These are phyloP conservation scores for Euphydryas editha DNA, from an alignment of 2,888 invertebrate species.

Conservation along the genomic window DNA sequence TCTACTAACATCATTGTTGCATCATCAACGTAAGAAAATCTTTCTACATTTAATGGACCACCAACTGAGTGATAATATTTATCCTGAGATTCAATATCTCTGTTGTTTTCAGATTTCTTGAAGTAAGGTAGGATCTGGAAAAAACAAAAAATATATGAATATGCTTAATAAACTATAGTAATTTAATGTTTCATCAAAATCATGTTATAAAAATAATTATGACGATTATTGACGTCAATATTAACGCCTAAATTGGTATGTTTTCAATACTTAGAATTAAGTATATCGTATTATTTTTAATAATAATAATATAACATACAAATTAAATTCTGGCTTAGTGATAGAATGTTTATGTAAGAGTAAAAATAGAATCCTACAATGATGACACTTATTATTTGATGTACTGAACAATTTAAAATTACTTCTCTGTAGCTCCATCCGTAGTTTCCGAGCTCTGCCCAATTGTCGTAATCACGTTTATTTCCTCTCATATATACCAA, in stretches of 20 bases:
- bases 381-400: too few species aligned
- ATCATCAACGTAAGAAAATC: slow-evolving; percentile 84
- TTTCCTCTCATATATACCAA: slow-evolving; percentile 86
- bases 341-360: too few species aligned
- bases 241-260: too few species aligned
- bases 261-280: too few species aligned
- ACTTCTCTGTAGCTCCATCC: slow-evolving; percentile 86
- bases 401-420: slow-evolving; percentile 19
- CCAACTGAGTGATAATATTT: slow-evolving; percentile 83
- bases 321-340: too few species aligned
- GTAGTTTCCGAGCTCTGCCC: slow-evolving; percentile 85
- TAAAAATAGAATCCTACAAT: too few species aligned
- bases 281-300: too few species aligned
- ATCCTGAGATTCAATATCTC: slow-evolving; percentile 80
- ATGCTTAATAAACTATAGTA: too few species aligned
- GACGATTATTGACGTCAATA: too few species aligned
- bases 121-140: slow-evolving; percentile 87
- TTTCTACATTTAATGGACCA: slow-evolving; percentile 86
- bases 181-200: too few species aligned
- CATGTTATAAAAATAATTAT: too few species aligned
- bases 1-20: slow-evolving; percentile 83
- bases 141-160: slow-evolving; percentile 11
- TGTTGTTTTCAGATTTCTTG: slow-evolving; percentile 86
- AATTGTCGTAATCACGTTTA: slow-evolving; percentile 85
- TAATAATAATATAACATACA: too few species aligned